Base-by-base conservation (phyloP, 2,888 invertebrate genomes). In the Phymatocera aterrima region DNA sequence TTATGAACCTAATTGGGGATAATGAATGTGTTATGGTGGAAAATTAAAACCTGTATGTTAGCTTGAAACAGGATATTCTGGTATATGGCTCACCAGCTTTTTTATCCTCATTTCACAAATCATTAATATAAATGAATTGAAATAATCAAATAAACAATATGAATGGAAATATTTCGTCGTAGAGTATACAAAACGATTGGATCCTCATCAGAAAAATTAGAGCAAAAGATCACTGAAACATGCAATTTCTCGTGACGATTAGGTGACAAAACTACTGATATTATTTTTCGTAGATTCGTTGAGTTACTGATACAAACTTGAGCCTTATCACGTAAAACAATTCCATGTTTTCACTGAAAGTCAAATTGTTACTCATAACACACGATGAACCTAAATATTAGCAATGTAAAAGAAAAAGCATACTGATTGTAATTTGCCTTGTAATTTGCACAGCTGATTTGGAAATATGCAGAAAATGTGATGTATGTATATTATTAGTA, bases 371-470 rank as follows among this genome's bases (percentile, higher is more conserved):
- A 51, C 51, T 72, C 37, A 31, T 72, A 72, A 51, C 70, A 51
- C 18, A n/a, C 24, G 37, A 24, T 72, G 31, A 48, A 34, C 10
- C 51, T 18, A 48, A 72, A 51, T 72, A 72, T 72, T 51, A 34
- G 46, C 43, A n/a, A n/a, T n/a, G n/a, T 24, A 46, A 28, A 68
- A 68, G 40, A 68, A 28, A 43, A 43, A 46, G 24, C 57, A 57
- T 24, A 54, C 61, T 37, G 5, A 37, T 37, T 31, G 6, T 1
- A 64, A n/a, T 54, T 54, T 8, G 8, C 21, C 12, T 54, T 18
- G 15, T n/a, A 18, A 68, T 68, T 68, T 68, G 34, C 24, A 68
- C 68, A 68, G 68, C 15, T 68, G 68, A 57, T 37, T 64, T 64
- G 34, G 5, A n/a, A 64, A 12, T 37, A 8, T 18, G 18, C 18